phyloP scores from a whole-genome alignment of 2,888 invertebrate genomes.

The Aphrophora alni region DNA sequence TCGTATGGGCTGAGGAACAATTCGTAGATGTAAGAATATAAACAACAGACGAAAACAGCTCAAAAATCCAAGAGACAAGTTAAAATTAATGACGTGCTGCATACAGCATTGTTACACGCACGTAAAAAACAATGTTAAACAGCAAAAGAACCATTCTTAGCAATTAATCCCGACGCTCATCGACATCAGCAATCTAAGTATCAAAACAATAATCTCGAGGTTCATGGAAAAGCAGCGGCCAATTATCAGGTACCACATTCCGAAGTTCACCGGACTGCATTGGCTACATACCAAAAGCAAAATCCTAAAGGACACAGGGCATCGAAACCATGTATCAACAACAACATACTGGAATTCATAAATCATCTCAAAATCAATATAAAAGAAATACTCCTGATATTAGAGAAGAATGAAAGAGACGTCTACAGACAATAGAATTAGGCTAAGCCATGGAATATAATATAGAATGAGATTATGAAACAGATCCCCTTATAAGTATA shows the following conservation, averaged over 20 bases:
- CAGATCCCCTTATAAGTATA: background rate
- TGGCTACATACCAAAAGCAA: background rate
- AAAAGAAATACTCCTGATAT: background rate
- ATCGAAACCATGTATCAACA: background rate
- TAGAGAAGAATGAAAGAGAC: background rate
- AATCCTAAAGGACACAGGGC: background rate
- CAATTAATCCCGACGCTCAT: background rate
- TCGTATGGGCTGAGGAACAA: too few relatives aligned
- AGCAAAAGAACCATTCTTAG: background rate
- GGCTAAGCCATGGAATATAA: background rate
- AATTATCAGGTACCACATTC: background rate
- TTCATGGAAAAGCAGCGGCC: background rate
- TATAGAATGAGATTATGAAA: background rate
- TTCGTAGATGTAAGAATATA: too few relatives aligned
- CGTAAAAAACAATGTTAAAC: background rate
- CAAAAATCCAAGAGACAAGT: too few relatives aligned
- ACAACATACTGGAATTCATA: background rate
- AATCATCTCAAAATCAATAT: background rate
- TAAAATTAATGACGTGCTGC: too few relatives aligned
- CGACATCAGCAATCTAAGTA: background rate
- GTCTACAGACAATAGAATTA: background rate
- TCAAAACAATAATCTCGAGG: too few relatives aligned
- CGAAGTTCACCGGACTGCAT: background rate
- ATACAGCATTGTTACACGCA: background rate
- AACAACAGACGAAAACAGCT: too few relatives aligned